Percentiles rank a stretch among this genome's conserved stretches.
Evolutionary conservation across 2,797 vertebrate genomes (phyloP).

Genomic region (Enteromius afrohamiltoni): DNA sequence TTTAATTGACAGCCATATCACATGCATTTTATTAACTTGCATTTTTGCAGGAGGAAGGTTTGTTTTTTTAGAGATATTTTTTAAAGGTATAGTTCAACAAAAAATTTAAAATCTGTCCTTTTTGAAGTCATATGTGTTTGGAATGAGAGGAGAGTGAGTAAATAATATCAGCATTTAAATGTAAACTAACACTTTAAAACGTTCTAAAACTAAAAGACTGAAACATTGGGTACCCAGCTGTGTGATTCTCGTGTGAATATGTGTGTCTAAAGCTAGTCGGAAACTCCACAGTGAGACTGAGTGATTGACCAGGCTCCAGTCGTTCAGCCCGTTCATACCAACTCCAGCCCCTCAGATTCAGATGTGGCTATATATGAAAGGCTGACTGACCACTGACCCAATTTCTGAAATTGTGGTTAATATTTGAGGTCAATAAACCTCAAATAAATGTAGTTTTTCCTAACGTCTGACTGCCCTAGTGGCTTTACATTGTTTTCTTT

Average conservation of each 20-base stretch:
- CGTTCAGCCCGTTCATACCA: slow-evolving; percentile 31
- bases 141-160: too few species aligned
- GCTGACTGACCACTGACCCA: slow-evolving; percentile 40
- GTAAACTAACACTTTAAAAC: too few species aligned
- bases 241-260: slow-evolving; percentile 49
- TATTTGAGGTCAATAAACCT: slow-evolving; percentile 40
- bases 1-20: background rate
- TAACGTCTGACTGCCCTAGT: background rate
- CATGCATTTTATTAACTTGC: background rate
- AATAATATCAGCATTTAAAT: too few species aligned
- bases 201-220: background rate
- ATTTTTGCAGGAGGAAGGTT: background rate
- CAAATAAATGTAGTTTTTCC: slow-evolving; percentile 16
- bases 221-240: slow-evolving; percentile 12
- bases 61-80: background rate
- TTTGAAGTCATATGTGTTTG: too few species aligned
- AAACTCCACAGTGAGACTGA: slow-evolving; percentile 48
- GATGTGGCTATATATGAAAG: slow-evolving; percentile 29
- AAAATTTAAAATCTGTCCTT: background rate
- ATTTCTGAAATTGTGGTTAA: slow-evolving; percentile 31
- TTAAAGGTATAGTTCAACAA: background rate
- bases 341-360: background rate
- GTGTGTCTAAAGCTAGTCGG: slow-evolving; percentile 42
- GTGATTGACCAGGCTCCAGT: slow-evolving; percentile 46
- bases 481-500: slow-evolving; percentile 34